phyloP scores from a whole-genome alignment of 2,797 vertebrate species.

The Sebastes miniatus region DNA sequence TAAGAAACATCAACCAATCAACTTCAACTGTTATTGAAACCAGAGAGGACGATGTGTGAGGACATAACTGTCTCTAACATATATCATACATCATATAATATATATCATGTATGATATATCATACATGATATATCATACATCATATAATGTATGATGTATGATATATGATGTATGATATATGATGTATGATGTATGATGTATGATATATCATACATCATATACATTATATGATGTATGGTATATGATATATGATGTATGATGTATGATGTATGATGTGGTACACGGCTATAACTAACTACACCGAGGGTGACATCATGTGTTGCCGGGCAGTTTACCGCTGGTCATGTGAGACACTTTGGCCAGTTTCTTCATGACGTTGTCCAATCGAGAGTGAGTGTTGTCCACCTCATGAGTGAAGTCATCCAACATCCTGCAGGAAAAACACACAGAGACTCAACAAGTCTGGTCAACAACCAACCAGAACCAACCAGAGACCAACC shows the following conservation, averaged over 20 bases:
- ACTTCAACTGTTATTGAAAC: neutral
- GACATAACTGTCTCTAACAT: no score
- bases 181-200: no score
- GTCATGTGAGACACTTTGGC: conserved; percentile 99
- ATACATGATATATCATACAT: no score
- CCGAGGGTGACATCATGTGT: neutral
- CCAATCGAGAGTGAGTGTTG: conserved; percentile 92
- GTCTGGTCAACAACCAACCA: neutral
- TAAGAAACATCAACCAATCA: neutral
- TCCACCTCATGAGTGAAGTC: conserved; percentile 96
- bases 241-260: no score
- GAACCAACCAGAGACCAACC: neutral
- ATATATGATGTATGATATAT: no score
- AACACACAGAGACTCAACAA: neutral
- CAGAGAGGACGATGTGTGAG: neutral
- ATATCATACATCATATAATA: no score
- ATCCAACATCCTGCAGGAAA: conserved; percentile 90
- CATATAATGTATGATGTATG: no score
- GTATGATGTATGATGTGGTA: no score
- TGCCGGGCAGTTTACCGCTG: conserved; percentile 85
- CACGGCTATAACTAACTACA: neutral
- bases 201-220: no score
- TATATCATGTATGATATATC: no score
- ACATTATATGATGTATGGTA: no score
- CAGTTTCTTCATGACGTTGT: conserved; percentile 98